phyloP scores from a whole-genome alignment of 1,140 invertebrate genomes.

The Magallana angulata region DNA sequence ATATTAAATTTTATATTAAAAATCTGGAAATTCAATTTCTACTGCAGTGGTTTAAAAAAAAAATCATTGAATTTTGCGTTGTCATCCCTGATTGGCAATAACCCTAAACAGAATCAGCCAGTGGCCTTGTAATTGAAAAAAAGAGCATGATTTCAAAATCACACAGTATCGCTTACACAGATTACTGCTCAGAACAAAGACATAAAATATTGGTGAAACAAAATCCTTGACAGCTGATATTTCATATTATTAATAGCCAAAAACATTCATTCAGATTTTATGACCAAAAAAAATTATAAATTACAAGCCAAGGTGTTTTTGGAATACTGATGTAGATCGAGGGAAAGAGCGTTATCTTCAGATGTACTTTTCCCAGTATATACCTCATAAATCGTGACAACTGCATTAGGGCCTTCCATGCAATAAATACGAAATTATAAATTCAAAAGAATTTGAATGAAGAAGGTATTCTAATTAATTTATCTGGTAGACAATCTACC shows the following conservation, averaged over 20 bases:
- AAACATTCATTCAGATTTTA: background rate
- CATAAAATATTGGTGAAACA: background rate
- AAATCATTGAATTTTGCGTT: background rate
- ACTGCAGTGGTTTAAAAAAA: too few species aligned
- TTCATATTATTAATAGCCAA: background rate
- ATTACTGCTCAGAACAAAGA: conserved; percentile 8
- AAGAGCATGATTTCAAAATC: conserved; percentile 14
- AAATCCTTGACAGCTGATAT: background rate
- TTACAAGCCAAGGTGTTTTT: background rate
- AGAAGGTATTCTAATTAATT: conserved; percentile 26
- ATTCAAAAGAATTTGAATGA: conserved; percentile 1
- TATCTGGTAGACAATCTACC: background rate
- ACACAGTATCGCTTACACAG: background rate
- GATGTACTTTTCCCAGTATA: background rate
- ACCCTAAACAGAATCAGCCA: background rate
- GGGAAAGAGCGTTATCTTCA: too few species aligned
- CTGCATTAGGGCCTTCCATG: conserved; percentile 6
- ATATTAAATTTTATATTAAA: too few species aligned
- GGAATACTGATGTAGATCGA: background rate
- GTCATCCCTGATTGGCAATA: conserved; percentile 13
- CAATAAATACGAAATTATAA: background rate
- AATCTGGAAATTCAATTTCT: too few species aligned
- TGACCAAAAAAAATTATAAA: background rate
- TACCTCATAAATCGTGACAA: conserved; percentile 26
- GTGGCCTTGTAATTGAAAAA: background rate